phyloP scores from a whole-genome alignment of 2,888 invertebrate genomes.

The Campaea margaritaria region DNA sequence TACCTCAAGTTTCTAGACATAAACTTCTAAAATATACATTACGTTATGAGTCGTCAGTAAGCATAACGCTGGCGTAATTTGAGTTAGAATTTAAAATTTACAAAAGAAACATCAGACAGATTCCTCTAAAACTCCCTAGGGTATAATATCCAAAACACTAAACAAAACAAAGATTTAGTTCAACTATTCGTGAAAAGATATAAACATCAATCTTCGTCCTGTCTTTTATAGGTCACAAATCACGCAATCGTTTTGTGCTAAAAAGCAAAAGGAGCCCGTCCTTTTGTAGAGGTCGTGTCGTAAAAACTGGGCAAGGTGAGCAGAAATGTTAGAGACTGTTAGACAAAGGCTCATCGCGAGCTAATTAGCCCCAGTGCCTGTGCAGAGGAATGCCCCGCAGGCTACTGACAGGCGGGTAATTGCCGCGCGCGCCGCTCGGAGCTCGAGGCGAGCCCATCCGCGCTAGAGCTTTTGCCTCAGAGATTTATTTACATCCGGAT shows the following conservation, averaged over 20 bases:
- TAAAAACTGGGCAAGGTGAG: constrained; percentile 77
- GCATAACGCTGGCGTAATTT: too few species aligned
- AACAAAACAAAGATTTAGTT: constrained; percentile 20
- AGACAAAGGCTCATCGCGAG: constrained; percentile 79
- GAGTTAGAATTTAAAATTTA: neutral
- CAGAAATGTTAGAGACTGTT: constrained; percentile 55
- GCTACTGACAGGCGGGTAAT: constrained; percentile 63
- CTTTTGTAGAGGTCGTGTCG: constrained; percentile 68
- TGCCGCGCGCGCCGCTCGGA: constrained; percentile 60
- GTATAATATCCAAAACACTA: constrained; percentile 25
- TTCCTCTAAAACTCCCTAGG: constrained; percentile 10
- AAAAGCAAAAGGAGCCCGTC: constrained; percentile 63
- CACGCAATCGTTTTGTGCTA: constrained; percentile 35
- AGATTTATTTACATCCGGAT: constrained; percentile 81
- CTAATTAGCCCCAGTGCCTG: constrained; percentile 73
- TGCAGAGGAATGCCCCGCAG: constrained; percentile 71
- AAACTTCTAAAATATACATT: too few species aligned
- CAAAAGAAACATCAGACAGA: neutral
- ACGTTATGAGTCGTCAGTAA: too few species aligned
- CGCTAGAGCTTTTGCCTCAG: constrained; percentile 62
- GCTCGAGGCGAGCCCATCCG: constrained; percentile 32
- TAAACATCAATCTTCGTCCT: constrained; percentile 30
- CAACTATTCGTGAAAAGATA: constrained; percentile 25
- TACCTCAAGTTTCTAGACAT: too few species aligned
- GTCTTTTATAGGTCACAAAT: constrained; percentile 35